Base-by-base conservation (phyloP, 2,888 invertebrate genomes). In the Drosophila melanosoma region DNA sequence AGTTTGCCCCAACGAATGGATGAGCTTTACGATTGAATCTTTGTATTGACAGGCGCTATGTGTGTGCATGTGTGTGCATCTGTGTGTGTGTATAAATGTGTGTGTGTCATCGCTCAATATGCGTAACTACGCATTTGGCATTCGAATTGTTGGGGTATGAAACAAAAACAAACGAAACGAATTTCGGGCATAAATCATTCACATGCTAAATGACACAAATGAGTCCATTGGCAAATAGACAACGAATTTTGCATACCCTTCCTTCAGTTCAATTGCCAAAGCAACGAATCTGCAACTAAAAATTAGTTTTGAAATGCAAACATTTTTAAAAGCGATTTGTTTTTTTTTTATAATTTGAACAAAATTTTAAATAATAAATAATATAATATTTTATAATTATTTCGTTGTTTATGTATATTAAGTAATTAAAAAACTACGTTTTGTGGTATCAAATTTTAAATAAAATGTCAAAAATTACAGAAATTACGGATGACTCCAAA, bases 101-200 rank as follows among this genome's bases (percentile, higher is more conserved):
- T 63, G 36, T 56, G 66, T 51, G 23, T 61, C 60, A 69, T 65
- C 81, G 63, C 66, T 70, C 72, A 71, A 67, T 49, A 69, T 71
- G 86, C 86, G 76, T 89, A 85, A 76, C 87, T 86, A 88, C 87
- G 87, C 87, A 86, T 90, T 90, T 82, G 81, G 67, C 80, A 74
- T 81, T 78, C 74, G 74, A 64, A 71, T 76, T 75, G 74, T 58
- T 26, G n/a, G 83, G 69, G 72, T 40, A 57, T 33, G 42, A 59
- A 68, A 74, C 68, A 53, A 52, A 69, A 54, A 26, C 54, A 79
- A 76, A 73, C 33, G 56, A 66, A 75, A 66, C 66, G 49, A 70
- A 71, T 62, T 79, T 76, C 29, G 73, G 76, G 67, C 73, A 84
- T 90, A 90, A 90, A 89, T 90, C 90, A 89, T 87, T 81, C 73